phyloP scores from a whole-genome alignment of 2,113 vertebrate species.

The Tragulus kanchil region DNA sequence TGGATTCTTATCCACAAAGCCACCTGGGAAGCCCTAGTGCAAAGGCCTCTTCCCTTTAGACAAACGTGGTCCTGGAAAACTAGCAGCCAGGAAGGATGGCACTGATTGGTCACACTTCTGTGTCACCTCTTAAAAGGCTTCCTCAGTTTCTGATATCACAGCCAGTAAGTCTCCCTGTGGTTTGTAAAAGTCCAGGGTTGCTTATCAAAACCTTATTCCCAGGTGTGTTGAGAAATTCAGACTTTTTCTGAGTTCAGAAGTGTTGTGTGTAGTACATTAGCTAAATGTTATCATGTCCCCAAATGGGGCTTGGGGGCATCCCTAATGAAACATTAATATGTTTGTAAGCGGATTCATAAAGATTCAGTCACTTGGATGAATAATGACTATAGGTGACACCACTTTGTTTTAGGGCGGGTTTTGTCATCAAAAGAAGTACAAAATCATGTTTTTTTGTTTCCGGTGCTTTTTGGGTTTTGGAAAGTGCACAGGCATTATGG shows the following conservation, averaged over 20 bases:
- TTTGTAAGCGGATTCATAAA: not conserved
- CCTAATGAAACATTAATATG: slow-evolving; percentile 17
- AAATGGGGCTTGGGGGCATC: not conserved
- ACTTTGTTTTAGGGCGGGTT: not conserved
- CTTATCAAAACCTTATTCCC: not conserved
- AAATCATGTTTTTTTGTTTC: not conserved
- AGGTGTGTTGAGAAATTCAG: not conserved
- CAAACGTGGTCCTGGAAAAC: not conserved
- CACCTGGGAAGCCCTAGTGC: not conserved
- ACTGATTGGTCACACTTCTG: not conserved
- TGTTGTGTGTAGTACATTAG: not conserved
- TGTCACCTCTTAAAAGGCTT: not conserved
- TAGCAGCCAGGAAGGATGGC: not conserved
- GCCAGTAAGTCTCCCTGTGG: not conserved
- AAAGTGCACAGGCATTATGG: not conserved
- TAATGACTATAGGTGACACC: not conserved
- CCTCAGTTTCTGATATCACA: not conserved
- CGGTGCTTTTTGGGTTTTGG: not conserved
- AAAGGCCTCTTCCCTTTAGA: not conserved
- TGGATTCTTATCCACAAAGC: not conserved
- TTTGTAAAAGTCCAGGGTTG: not conserved
- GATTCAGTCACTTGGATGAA: not conserved
- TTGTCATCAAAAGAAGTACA: not conserved
- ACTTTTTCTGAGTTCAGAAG: not conserved
- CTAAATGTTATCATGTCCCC: not conserved